Conservation (phyloP, 2,113 vertebrate species). For the Hymenochirus boettgeri region DNA sequence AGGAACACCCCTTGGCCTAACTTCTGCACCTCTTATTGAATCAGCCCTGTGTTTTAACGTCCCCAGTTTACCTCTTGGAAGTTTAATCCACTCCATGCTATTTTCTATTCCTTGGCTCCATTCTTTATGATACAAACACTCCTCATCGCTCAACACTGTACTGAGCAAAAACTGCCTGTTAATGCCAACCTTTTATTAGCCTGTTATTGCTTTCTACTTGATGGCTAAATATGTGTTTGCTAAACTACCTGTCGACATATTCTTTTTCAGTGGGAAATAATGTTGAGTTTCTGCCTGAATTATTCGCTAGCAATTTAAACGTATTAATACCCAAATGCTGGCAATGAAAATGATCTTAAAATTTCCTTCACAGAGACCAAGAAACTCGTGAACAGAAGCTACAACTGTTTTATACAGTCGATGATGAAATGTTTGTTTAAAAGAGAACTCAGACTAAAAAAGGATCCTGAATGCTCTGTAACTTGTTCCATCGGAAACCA, state of each 20-base stretch:
- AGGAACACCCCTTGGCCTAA: too few species aligned
- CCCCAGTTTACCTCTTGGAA: too few species aligned
- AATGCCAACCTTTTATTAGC: constrained; percentile 73
- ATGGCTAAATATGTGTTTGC: constrained; percentile 64
- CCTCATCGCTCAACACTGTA: constrained; percentile 62
- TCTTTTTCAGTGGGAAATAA: not conserved
- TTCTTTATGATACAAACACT: constrained; percentile 73
- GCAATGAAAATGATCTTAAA: not conserved
- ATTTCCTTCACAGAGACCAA: not conserved
- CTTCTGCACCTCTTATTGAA: too few species aligned
- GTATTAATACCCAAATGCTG: not conserved
- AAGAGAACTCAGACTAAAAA: too few species aligned
- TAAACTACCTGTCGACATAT: constrained; percentile 55
- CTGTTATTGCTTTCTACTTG: constrained; percentile 62
- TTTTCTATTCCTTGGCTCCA: too few species aligned
- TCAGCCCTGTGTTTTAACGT: too few species aligned
- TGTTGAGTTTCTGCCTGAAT: constrained; percentile 5
- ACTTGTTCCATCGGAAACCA: too few species aligned
- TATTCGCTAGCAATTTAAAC: not conserved
- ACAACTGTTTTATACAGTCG: too few species aligned
- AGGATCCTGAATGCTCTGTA: too few species aligned
- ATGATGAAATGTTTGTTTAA: too few species aligned
- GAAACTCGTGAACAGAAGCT: too few species aligned
- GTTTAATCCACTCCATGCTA: not conserved
- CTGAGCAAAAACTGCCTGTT: constrained; percentile 62